phyloP scores from a whole-genome alignment of 2,888 invertebrate species.

The Polydesmus complanatus region DNA sequence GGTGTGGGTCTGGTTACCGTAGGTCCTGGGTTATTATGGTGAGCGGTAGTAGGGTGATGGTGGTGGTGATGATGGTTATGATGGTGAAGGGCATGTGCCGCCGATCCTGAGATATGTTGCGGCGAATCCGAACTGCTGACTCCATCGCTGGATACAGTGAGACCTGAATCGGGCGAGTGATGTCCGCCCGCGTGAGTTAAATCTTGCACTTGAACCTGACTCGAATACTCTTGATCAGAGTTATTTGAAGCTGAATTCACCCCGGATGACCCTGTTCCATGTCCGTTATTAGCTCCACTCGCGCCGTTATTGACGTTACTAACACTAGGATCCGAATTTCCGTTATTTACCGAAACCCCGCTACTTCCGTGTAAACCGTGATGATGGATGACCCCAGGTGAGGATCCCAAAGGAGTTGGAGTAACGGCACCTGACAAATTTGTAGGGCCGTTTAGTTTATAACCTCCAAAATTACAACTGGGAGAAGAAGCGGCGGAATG shows the following conservation, averaged over 20 bases:
- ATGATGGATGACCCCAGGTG: neutral
- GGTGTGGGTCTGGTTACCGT: slow-evolving; percentile 46
- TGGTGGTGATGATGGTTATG: slow-evolving; percentile 26
- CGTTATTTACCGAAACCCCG: neutral
- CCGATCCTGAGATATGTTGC: slow-evolving; percentile 23
- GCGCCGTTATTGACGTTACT: neutral
- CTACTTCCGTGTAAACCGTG: neutral
- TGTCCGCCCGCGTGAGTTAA: slow-evolving; percentile 14
- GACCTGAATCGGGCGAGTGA: slow-evolving; percentile 30
- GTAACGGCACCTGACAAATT: neutral
- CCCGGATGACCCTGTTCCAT: neutral
- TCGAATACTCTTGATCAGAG: slow-evolving; percentile 4
- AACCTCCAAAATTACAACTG: slow-evolving; percentile 2
- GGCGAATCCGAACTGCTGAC: slow-evolving; percentile 35
- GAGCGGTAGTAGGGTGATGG: slow-evolving; percentile 35
- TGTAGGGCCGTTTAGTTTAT: neutral
- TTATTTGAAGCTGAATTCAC: neutral
- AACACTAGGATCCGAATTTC: neutral
- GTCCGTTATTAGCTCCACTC: neutral
- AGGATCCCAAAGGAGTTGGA: neutral
- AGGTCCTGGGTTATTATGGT: slow-evolving; percentile 20
- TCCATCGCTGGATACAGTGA: slow-evolving; percentile 42
- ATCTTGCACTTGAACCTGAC: slow-evolving; percentile 14
- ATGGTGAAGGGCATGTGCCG: slow-evolving; percentile 9
- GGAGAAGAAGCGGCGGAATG: neutral